Conservation (phyloP, 2,113 vertebrate species). For the Anarrhichthys ocellatus region DNA sequence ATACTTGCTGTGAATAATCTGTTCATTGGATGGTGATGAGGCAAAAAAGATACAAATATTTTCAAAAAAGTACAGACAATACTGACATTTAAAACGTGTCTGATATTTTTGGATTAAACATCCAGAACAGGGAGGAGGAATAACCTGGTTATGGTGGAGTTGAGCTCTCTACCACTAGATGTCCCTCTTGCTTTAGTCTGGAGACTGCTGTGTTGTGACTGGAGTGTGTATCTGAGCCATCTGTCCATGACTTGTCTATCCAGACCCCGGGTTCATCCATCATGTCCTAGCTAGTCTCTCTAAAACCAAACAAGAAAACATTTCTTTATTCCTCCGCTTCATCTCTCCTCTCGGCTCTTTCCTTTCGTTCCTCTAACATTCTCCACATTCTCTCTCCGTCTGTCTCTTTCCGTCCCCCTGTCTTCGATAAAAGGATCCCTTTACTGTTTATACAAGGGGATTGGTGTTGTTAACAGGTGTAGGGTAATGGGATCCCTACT, state of each 20-base stretch:
- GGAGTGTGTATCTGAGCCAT: constrained; percentile 50
- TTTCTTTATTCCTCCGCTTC: constrained; percentile 70
- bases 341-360: constrained; percentile 49
- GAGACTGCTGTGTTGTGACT: constrained; percentile 22
- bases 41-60: neutral
- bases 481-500: constrained; percentile 86
- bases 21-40: neutral
- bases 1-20: neutral
- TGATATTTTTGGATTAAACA: neutral
- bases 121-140: neutral
- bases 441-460: constrained; percentile 86
- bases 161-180: constrained; percentile 82
- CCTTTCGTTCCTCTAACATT: constrained; percentile 44
- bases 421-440: constrained; percentile 81
- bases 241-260: constrained; percentile 77
- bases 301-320: constrained; percentile 80
- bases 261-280: constrained; percentile 82
- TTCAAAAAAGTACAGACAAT: neutral
- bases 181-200: constrained; percentile 86
- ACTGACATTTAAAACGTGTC: constrained; percentile 8
- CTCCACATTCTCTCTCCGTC: constrained; percentile 43
- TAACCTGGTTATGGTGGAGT: neutral
- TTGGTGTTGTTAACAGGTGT: constrained; percentile 87
- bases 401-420: constrained; percentile 49
- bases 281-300: constrained; percentile 78